A percentile compares a stretch with the other conserved stretches of the same genome.
These are phyloP conservation scores for Lasioglossum villosulum DNA, from an alignment of 2,888 invertebrate species.

Conservation along the genomic window DNA sequence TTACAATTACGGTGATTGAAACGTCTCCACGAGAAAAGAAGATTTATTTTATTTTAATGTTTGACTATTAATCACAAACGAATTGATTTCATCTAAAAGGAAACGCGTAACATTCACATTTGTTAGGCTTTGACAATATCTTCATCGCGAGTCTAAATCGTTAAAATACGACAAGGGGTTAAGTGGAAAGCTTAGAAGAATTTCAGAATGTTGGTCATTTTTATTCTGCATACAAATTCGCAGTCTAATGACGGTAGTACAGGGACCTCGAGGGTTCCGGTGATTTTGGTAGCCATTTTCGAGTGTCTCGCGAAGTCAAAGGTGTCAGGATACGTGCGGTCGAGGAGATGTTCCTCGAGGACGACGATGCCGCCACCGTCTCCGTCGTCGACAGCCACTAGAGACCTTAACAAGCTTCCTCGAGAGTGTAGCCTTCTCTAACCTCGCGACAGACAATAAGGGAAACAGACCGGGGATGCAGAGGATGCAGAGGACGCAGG, in stretches of 20 bases:
- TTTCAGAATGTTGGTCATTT: no score
- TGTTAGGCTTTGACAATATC: no score
- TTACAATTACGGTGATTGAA: no score
- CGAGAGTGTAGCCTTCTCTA: conserved; percentile 70
- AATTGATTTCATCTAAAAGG: no score
- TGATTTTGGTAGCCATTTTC: background rate
- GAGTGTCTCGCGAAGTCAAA: background rate
- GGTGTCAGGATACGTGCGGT: conserved; percentile 44
- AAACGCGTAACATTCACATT: no score
- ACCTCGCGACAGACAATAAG: conserved; percentile 45
- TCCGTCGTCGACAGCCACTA: conserved; percentile 62
- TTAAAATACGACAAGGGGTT: no score
- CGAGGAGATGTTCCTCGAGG: conserved; percentile 52
- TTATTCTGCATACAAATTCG: background rate
- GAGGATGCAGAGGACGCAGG: background rate
- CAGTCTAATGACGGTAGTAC: background rate
- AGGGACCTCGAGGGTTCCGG: background rate
- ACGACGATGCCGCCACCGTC: conserved; percentile 55
- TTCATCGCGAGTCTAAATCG: no score
- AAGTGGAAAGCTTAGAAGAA: no score
- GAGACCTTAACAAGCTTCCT: conserved; percentile 77
- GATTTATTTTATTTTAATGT: no score
- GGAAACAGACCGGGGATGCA: conserved; percentile 19
- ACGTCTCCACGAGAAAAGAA: no score
- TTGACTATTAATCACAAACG: no score